These are phyloP conservation scores for Macrochelys suwanniensis DNA, from an alignment of 2,797 vertebrate genomes.

Conservation along the genomic window DNA sequence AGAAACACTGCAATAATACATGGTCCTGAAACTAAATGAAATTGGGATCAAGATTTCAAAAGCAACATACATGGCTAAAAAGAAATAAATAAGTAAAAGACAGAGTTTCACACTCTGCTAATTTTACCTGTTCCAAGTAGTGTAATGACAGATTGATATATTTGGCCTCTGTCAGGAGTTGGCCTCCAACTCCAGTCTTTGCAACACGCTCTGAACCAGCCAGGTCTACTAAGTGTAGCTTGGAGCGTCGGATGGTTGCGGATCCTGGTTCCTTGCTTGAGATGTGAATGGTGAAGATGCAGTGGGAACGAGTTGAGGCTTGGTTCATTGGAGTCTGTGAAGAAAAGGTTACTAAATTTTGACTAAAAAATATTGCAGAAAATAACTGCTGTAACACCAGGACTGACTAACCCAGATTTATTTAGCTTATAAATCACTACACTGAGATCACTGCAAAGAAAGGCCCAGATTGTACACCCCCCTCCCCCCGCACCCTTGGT, in stretches of 20 bases:
- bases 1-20: not conserved
- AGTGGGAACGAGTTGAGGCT: constrained; percentile 96
- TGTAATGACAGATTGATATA: constrained; percentile 97
- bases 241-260: constrained; percentile 88
- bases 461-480: not conserved
- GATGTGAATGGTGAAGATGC: constrained; percentile 96
- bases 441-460: not conserved
- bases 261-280: constrained; percentile 93
- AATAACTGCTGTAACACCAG: not conserved
- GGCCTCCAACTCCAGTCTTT: constrained; percentile 92
- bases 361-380: not conserved
- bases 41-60: not conserved
- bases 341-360: not conserved
- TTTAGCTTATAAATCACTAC: not conserved
- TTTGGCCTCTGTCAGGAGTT: constrained; percentile 94
- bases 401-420: not conserved
- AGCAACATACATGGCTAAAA: not conserved
- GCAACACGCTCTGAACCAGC: constrained; percentile 95
- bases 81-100: not conserved
- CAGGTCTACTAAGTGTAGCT: constrained; percentile 96
- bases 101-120: not conserved
- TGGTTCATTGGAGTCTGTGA: constrained; percentile 96
- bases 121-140: constrained; percentile 94
- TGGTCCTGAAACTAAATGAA: not conserved
- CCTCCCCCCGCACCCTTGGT: not conserved